Base-by-base conservation (phyloP, 1,140 invertebrate species). In the Drosophila pallidifrons region DNA sequence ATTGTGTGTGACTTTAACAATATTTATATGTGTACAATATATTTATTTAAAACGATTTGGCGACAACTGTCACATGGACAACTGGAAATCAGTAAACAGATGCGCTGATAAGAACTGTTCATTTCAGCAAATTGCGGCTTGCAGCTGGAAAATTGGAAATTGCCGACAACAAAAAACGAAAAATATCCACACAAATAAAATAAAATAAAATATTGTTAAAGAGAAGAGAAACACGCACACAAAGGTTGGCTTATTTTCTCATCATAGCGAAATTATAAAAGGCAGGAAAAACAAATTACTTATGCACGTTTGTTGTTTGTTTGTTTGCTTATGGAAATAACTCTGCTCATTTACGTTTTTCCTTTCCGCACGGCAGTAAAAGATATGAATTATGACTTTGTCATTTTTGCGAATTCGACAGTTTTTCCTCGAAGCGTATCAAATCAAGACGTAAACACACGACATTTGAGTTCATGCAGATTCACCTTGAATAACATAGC, bases 361-460 rank as follows among this genome's bases (percentile, higher is more conserved):
- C 51, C 60, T 69, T 83, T 77, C 55, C 35, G 35, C 7, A 10
- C 35, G 35, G 61, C 61, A 16, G 55, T 38, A 30, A 38, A 30
- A 30, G 35, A 41, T 59, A 68, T 60, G 38, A 69, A 61, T 55
- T 55, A 38, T 55, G 52, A 38, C 30, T 55, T 38, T 7, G 52
- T 55, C 32, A 55, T 55, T 55, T 25, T 38, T 38, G 83, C 80
- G 49, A 72, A 77, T 77, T 87, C 80, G 85, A 78, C 83, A 83
- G 83, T 89, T 87, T 87, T 87, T 69, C 68, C 64, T 25, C 38
- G 66, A 58, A 73, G 85, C 59, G 54, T 78, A 83, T 71, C 64
- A 57, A 83, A 81, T 85, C 69, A 51, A 46, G 68, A 54, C 81
- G 65, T 60, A 75, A 81, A 82, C 61, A 77, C 55, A 57, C 49